Conservation (phyloP, 2,888 invertebrate species). For the Polydesmus complanatus region DNA sequence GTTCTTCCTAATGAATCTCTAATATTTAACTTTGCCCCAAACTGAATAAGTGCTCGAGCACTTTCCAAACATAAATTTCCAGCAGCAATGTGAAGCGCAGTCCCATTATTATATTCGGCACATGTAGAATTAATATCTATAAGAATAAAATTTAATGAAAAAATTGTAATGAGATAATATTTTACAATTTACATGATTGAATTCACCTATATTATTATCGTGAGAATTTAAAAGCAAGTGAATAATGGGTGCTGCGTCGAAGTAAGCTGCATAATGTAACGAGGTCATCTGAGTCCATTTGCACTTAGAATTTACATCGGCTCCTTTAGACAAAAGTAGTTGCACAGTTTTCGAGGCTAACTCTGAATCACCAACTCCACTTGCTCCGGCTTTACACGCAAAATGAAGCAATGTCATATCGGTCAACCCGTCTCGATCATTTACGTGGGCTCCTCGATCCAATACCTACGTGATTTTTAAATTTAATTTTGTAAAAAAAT, state of each 20-base stretch:
- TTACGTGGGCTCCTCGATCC: conserved; percentile 34
- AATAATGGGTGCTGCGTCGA: conserved; percentile 36
- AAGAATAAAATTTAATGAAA: conserved; percentile 9
- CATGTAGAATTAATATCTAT: conserved; percentile 36
- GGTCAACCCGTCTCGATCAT: conserved; percentile 38
- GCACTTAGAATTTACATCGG: conserved; percentile 35
- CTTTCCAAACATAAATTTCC: conserved; percentile 35
- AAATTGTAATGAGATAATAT: background rate
- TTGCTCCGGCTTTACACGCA: conserved; percentile 38
- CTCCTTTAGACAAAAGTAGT: conserved; percentile 28
- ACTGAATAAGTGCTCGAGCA: conserved; percentile 31
- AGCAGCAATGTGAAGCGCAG: conserved; percentile 38
- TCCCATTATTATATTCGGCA: conserved; percentile 36
- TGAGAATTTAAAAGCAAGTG: conserved; percentile 29
- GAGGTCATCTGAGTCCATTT: conserved; percentile 40
- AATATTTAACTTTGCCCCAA: conserved; percentile 30
- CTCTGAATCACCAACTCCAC: conserved; percentile 30
- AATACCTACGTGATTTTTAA: conserved; percentile 35
- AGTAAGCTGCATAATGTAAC: conserved; percentile 38
- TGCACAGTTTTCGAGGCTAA: conserved; percentile 25
- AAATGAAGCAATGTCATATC: conserved; percentile 40
- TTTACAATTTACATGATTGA: background rate
- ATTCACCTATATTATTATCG: conserved; percentile 27
- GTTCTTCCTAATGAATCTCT: conserved; percentile 24
- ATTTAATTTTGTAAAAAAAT: background rate